These are phyloP conservation scores for Ochropleura leucogaster DNA, from an alignment of 2,888 invertebrate species.

Conservation along the genomic window DNA sequence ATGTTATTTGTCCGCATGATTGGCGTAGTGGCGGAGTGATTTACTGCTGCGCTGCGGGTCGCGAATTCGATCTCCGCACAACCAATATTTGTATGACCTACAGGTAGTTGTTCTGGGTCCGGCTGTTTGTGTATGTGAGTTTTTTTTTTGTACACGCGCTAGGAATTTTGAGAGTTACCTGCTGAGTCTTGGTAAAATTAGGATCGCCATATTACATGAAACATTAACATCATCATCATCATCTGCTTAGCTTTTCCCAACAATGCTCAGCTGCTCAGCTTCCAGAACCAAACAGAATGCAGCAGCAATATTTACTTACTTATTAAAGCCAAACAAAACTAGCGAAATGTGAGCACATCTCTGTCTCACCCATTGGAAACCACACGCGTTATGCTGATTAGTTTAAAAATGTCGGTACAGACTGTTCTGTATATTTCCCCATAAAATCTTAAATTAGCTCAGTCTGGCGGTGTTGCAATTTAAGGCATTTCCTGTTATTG, in stretches of 20 bases:
- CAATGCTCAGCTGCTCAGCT: no score
- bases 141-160: no score
- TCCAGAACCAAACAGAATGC: no score
- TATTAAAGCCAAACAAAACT: background rate
- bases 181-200: background rate
- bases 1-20: background rate
- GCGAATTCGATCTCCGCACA: no score
- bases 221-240: no score
- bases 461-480: constrained; percentile 41
- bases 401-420: constrained; percentile 30
- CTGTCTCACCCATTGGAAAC: background rate
- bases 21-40: no score
- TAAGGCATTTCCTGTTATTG: constrained; percentile 63
- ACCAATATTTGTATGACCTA: no score
- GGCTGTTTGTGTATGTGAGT: no score
- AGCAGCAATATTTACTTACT: no score
- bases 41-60: no score
- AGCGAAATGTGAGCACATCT: background rate
- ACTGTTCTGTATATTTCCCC: constrained; percentile 5
- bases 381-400: constrained; percentile 1
- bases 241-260: no score
- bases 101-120: no score
- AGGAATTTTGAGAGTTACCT: background rate
- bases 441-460: constrained; percentile 53
- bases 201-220: background rate